These are phyloP conservation scores for Mesoligia furuncula DNA, from an alignment of 2,888 invertebrate species.

Conservation along the genomic window DNA sequence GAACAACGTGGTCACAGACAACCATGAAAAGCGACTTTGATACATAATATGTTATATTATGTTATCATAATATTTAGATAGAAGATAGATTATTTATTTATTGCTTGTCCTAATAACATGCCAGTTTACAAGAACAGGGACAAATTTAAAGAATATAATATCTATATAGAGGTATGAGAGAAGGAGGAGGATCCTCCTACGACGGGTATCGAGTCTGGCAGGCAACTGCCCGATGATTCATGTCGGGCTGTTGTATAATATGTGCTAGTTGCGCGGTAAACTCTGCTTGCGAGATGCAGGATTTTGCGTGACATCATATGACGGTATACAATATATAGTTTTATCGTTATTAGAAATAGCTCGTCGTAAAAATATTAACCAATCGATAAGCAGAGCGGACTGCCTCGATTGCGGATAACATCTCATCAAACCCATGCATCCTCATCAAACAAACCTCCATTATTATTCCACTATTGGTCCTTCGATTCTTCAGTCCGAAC, in stretches of 20 bases:
- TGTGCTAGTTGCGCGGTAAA: too few relatives aligned
- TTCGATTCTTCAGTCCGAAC: not conserved
- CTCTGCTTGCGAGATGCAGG: too few relatives aligned
- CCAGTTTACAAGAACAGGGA: not conserved
- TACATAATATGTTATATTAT: too few relatives aligned
- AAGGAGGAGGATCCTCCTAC: too few relatives aligned
- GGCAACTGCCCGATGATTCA: too few relatives aligned
- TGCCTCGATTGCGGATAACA: not conserved
- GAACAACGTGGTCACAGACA: not conserved
- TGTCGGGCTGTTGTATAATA: too few relatives aligned
- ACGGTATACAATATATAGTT: too few relatives aligned
- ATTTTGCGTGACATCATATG: too few relatives aligned
- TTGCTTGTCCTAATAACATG: not conserved
- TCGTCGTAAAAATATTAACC: not conserved
- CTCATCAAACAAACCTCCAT: slow-evolving; percentile 33
- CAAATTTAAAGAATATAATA: too few relatives aligned
- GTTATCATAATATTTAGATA: not conserved
- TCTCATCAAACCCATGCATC: slow-evolving; percentile 12
- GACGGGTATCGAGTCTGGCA: too few relatives aligned
- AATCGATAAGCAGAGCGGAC: not conserved
- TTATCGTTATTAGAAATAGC: not conserved
- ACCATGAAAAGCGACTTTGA: too few relatives aligned
- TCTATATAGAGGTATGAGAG: too few relatives aligned
- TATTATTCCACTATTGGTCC: slow-evolving; percentile 25
- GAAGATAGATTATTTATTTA: not conserved